Evolutionary conservation across 2,113 vertebrate genomes (phyloP).

Genomic region (Pseudois nayaur): DNA sequence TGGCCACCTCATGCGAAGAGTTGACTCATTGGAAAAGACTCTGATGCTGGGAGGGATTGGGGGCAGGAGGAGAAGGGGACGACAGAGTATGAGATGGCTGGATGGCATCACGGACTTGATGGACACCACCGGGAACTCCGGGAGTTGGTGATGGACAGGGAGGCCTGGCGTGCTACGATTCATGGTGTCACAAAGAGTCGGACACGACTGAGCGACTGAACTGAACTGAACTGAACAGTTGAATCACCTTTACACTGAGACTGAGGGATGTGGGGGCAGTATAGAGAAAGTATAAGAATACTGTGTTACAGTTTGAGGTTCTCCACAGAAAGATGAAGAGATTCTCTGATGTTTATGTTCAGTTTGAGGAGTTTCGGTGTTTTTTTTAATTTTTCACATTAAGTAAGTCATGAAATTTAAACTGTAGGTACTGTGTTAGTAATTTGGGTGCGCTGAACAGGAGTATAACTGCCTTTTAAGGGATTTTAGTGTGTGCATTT

Average conservation of each 20-base stretch:
- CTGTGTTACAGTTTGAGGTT: neutral
- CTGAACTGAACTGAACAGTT: neutral
- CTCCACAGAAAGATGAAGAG: neutral
- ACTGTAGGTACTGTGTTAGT: neutral
- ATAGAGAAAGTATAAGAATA: neutral
- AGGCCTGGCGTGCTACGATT: no score
- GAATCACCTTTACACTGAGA: neutral
- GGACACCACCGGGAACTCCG: no score
- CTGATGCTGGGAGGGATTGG: no score
- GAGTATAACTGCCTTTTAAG: neutral
- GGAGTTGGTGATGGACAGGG: no score
- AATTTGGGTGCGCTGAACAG: neutral
- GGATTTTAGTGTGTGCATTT: neutral
- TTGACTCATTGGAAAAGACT: no score
- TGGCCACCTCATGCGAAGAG: no score
- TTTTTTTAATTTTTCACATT: neutral
- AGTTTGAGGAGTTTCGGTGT: neutral
- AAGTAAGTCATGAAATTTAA: neutral
- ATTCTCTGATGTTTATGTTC: neutral
- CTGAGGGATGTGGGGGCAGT: neutral
- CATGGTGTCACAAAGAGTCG: no score
- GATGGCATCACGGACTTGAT: no score
- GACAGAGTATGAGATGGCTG: no score
- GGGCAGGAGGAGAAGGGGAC: no score
- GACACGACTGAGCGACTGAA: no score